Percentiles rank a stretch among this genome's conserved stretches.
Evolutionary conservation across 2,797 vertebrate species (phyloP).

Genomic region (Oreonectes daqikongensis): DNA sequence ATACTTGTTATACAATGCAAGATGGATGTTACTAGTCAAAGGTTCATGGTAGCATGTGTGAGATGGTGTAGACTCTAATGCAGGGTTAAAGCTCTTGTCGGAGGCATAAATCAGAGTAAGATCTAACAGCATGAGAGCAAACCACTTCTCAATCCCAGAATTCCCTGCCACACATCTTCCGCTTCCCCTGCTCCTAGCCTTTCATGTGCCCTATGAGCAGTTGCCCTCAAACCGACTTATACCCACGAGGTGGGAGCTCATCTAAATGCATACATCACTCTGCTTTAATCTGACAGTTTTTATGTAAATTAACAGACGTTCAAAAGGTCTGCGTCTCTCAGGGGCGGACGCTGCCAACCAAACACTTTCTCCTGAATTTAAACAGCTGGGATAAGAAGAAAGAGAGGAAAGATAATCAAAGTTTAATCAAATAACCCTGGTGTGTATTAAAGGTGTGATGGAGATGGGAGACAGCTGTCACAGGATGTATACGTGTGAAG

Average conservation of each 20-base stretch:
- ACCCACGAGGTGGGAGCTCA: slow-evolving; percentile 62
- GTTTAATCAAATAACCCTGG: slow-evolving; percentile 55
- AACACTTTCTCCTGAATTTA: slow-evolving; percentile 61
- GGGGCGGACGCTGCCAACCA: slow-evolving; percentile 42
- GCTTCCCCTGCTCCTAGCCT: background rate
- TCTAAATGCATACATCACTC: slow-evolving; percentile 74
- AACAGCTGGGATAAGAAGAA: slow-evolving; percentile 38
- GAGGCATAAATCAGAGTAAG: background rate
- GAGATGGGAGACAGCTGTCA: slow-evolving; percentile 21
- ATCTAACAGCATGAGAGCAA: background rate
- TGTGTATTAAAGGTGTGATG: slow-evolving; percentile 38
- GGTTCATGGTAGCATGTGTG: background rate
- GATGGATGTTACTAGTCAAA: background rate
- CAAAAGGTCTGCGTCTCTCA: slow-evolving; percentile 23
- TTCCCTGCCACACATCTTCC: background rate
- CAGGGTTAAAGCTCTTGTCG: background rate
- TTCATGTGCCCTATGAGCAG: background rate
- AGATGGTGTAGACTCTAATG: background rate
- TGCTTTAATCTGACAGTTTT: slow-evolving; percentile 70
- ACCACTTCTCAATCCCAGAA: background rate
- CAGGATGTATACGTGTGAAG: background rate
- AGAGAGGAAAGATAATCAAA: slow-evolving; percentile 3
- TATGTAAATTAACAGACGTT: slow-evolving; percentile 69
- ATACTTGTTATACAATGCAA: background rate
- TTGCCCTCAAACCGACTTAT: slow-evolving; percentile 6